phyloP scores from a whole-genome alignment of 2,797 vertebrate genomes.

The Erpetoichthys calabaricus region DNA sequence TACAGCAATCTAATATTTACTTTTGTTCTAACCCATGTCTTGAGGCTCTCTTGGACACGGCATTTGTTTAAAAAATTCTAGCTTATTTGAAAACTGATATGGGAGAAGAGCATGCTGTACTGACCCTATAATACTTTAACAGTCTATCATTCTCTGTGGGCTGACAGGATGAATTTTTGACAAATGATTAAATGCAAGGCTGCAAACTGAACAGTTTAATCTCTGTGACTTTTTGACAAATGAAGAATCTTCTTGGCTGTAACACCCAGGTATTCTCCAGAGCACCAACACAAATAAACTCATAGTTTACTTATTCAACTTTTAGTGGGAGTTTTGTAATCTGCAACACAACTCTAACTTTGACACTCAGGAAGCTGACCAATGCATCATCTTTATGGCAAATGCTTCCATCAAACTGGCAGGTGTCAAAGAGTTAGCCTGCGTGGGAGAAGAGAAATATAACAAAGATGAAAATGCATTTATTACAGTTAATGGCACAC shows the following conservation, averaged over 20 bases:
- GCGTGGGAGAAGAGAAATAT: neutral
- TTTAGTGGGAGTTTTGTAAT: neutral
- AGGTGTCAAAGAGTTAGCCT: neutral
- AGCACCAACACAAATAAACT: too few relatives aligned
- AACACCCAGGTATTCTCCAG: neutral
- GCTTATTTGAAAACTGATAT: too few relatives aligned
- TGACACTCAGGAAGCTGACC: neutral
- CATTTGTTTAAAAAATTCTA: too few relatives aligned
- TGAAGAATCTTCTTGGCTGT: neutral
- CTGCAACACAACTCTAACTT: neutral
- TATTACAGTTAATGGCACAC: too few relatives aligned
- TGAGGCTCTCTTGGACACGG: too few relatives aligned
- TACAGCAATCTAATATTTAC: too few relatives aligned
- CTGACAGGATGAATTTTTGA: neutral
- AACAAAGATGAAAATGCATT: too few relatives aligned
- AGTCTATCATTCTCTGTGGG: too few relatives aligned
- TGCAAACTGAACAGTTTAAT: neutral
- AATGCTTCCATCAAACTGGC: neutral
- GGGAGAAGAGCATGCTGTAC: too few relatives aligned
- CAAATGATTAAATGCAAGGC: neutral
- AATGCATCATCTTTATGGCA: neutral
- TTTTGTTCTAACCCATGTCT: too few relatives aligned
- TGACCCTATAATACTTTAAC: too few relatives aligned
- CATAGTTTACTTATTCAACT: too few relatives aligned
- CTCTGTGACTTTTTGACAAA: neutral